Base-by-base conservation (phyloP, 2,888 invertebrate species). In the Zaprionus lineosus region DNA sequence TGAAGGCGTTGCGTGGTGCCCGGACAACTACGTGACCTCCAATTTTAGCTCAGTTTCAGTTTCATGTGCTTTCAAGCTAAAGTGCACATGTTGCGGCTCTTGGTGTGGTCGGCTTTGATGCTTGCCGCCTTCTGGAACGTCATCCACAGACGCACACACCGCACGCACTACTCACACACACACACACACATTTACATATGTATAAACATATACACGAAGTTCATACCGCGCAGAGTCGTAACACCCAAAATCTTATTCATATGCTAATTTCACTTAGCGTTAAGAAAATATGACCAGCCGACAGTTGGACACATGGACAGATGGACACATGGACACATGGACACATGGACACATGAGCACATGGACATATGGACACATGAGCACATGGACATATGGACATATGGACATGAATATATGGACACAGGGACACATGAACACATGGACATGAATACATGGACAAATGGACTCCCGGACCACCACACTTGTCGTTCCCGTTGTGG, bases 11-110 rank as follows among this genome's bases (percentile, higher is more conserved):
- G 19, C 21, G 55, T 48, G 62, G 52, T 67, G 61, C 52, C 47
- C 52, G 60, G 59, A 79, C 74, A 76, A 69, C 76, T 79, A 79
- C 83, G 81, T 79, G 83, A 83, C 81, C 81, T 83, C 78, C 82
- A 79, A 79, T 78, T 79, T 55, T 58, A 82, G 78, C 82, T 71
- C 56, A 53, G 62, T 62, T 57, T 68, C 71, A 62, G 68, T 74
- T 75, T 68, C 73, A 76, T 74, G 67, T 67, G 74, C 67, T 56
- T 67, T 63, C 34, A 52, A 28, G 14, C 36, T 12, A 66, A 63
- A 63, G 74, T 81, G 77, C 77, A 74, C 77, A 78, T 81, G 77
- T 74, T 81, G 72, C 62, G 52, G 52, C 59, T 48, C 48, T 56
- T 70, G 62, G 71, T 77, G 78, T 69, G 72, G 74, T 77, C 77